Evolutionary conservation across 2,797 vertebrate species (phyloP).

Genomic region (Oreortyx pictus): DNA sequence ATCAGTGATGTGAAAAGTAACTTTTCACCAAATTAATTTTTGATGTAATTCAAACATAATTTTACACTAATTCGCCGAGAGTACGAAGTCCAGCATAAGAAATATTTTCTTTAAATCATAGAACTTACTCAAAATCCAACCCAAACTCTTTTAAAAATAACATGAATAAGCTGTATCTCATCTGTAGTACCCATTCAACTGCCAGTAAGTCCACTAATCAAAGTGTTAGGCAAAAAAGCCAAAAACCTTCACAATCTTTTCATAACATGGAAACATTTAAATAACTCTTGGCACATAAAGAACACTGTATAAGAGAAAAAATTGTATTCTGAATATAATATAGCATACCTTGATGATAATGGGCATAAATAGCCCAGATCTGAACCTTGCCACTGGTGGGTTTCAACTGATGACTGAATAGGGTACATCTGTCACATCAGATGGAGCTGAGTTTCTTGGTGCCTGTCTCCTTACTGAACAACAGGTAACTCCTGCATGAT

Average conservation of each 20-base stretch:
- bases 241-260: neutral
- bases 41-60: neutral
- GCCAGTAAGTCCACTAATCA: neutral
- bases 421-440: neutral
- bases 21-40: neutral
- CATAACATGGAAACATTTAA: fast-evolving
- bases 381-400: neutral
- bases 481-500: neutral
- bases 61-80: neutral
- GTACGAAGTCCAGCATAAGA: neutral
- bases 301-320: fast-evolving
- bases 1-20: neutral
- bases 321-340: neutral
- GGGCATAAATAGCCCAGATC: neutral
- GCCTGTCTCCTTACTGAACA: neutral
- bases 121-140: neutral
- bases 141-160: neutral
- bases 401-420: neutral
- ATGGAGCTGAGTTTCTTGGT: neutral
- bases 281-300: neutral
- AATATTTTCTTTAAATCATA: neutral
- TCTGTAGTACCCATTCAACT: neutral
- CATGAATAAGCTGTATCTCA: neutral
- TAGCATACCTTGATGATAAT: neutral
- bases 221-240: neutral